Base-by-base conservation (phyloP, 2,797 vertebrate species). In the Falco peregrinus region DNA sequence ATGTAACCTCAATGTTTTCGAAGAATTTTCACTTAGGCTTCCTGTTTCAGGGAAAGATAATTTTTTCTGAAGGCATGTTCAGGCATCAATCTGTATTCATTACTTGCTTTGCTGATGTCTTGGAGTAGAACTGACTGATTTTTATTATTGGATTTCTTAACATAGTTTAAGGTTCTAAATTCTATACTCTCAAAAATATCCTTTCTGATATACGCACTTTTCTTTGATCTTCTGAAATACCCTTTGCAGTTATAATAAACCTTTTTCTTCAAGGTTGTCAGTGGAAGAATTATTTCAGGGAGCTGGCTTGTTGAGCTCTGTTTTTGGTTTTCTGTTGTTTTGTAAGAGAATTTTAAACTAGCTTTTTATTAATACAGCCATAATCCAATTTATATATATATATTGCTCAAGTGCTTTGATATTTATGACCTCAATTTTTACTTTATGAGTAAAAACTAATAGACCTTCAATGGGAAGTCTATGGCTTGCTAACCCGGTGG, bases 121-220 rank as follows among this genome's bases (percentile, higher is more conserved):
- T 94, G 37, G 48, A 75, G 65, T 61, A 94, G 73, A 88, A 91
- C 37, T 78, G 65, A 86, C 47, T 75, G 57, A 28, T 78, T 93
- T 83, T 90, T 95, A 73, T 57, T 71, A 75, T 16, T 84, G 54
- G 37, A 54, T 95, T 95, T 78, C 73, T 64, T 86, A 86, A 71
- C 43, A 69, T 37, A 91, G 51, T 85, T 93, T 93, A 75, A 77
- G 85, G 26, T 91, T 90, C 53, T 86, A 81, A 93, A 69, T 86
- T 75, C 45, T 81, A 19, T 75, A 56, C 25, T 93, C 47, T 85
- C 8, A 80, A 87, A 85, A 86, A 81, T 61, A 91, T 93, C 29
- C 50, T 84, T 78, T 81, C 53, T 86, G 69, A 57, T 75, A 75
- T 22, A 74, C 13, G 54, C 11, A 41, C 14, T 83, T 85, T 78